These are phyloP conservation scores for Drosophila basisetae DNA, from an alignment of 2,888 invertebrate species.

Conservation along the genomic window DNA sequence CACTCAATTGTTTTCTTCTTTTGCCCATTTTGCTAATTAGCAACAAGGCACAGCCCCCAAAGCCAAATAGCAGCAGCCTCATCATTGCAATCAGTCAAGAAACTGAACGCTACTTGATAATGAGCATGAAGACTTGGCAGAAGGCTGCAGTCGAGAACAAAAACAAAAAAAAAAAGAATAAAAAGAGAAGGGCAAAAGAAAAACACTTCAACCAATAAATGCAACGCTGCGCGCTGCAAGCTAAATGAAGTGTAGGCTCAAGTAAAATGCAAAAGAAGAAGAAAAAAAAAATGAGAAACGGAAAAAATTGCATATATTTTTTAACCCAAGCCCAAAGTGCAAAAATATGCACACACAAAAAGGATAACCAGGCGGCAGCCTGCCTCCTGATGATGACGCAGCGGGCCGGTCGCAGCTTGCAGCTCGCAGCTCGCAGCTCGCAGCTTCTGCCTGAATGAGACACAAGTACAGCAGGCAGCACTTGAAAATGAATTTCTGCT, in stretches of 20 bases:
- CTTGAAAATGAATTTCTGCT: constrained; percentile 82
- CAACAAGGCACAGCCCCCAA: constrained; percentile 49
- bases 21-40: constrained; percentile 72
- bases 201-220: constrained; percentile 79
- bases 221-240: constrained; percentile 63
- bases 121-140: constrained; percentile 47
- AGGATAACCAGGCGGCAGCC: constrained; percentile 65
- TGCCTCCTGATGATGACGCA: constrained; percentile 50
- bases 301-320: constrained; percentile 49
- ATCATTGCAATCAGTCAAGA: constrained; percentile 77
- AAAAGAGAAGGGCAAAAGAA: constrained; percentile 52
- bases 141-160: constrained; percentile 34
- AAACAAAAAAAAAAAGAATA: constrained; percentile 12
- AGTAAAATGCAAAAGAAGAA: constrained; percentile 60
- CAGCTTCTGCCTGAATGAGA: constrained; percentile 57
- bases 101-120: constrained; percentile 78
- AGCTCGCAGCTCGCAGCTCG: constrained; percentile 33
- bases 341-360: constrained; percentile 62
- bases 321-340: constrained; percentile 52
- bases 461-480: constrained; percentile 65
- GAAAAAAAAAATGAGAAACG: constrained; percentile 26
- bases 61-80: constrained; percentile 42
- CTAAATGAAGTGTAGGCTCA: constrained; percentile 78
- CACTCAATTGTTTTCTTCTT: constrained; percentile 30
- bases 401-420: constrained; percentile 15